Conservation (phyloP, 2,113 vertebrate species). For the Macroglossus sobrinus region DNA sequence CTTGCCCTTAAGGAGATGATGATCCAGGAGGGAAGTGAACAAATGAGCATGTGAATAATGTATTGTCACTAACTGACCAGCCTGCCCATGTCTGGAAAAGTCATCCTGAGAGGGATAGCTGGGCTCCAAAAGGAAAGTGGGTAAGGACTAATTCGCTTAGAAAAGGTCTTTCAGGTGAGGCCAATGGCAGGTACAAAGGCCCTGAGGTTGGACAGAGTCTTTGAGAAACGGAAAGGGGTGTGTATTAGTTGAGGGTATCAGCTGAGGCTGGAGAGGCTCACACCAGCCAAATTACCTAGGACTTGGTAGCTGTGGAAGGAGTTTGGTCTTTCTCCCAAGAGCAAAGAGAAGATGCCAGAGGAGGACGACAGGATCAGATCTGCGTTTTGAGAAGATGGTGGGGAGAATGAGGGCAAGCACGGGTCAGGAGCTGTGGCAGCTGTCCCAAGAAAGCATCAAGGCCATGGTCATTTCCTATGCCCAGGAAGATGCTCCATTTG, state of each 20-base stretch:
- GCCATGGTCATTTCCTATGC: not conserved
- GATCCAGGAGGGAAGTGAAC: fast-evolving
- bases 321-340: not conserved
- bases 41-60: fast-evolving
- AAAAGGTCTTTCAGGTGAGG: not conserved
- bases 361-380: not conserved
- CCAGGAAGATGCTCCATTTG: not conserved
- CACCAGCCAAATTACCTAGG: not conserved
- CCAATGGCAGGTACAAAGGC: not conserved
- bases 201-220: not conserved
- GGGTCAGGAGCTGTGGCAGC: not conserved
- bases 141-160: fast-evolving
- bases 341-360: not conserved
- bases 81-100: not conserved
- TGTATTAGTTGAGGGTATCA: fast-evolving
- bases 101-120: not conserved
- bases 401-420: not conserved
- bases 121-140: not conserved
- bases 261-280: not conserved
- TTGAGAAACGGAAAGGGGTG: not conserved
- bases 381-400: not conserved
- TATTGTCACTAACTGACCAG: not conserved
- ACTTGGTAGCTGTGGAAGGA: not conserved
- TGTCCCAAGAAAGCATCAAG: not conserved
- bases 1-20: not conserved